Base-by-base conservation (phyloP, 2,797 vertebrate species). In the Megaceryle alcyon region DNA sequence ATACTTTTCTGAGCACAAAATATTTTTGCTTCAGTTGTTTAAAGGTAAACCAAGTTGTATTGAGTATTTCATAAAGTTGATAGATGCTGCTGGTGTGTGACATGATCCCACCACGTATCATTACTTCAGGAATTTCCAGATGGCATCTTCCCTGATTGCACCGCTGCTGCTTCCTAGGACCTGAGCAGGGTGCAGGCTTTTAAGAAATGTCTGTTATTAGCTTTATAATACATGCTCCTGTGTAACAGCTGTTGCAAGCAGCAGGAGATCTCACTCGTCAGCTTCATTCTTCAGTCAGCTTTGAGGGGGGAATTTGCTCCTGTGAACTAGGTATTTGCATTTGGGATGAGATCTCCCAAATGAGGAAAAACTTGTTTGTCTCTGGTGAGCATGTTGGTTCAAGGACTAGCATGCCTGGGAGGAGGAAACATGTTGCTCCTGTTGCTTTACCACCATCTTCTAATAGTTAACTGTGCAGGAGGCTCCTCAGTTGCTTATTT, bases 301-400 rank as follows among this genome's bases (percentile, higher is more conserved):
- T 71, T 41, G 22, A 16, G 5, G 25, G 20, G 18, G 16, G 13
- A 49, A 60, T 49, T 68, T 54, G 8, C 57, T 95, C 57, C 57
- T 82, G 57, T 68, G 78, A 61, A n/a, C 63, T 33, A 77, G 83
- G 35, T 93, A 72, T 88, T 92, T 95, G 93, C 88, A 48, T 93
- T 90, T 88, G 75, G 88, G 94, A 82, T 94, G 88, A 86, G 83
- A 51, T 82, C 65, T 90, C 46, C 35, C 68, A 65, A 68, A 73
- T 60, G 51, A 86, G 72, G 72, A 70, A 48, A 51, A 84, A 80
- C 78, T 77, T 59, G 44, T 88, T 91, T 96, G 49, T 72, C 46
- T 90, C 43, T 23, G 29, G 37, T 43, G 63, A 84, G 35, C 4
- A 0, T 28, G 20, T 61, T 1, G 3, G 49, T 87, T 95, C 71